phyloP scores from a whole-genome alignment of 2,888 invertebrate genomes.

The Galerucella nymphaeae region DNA sequence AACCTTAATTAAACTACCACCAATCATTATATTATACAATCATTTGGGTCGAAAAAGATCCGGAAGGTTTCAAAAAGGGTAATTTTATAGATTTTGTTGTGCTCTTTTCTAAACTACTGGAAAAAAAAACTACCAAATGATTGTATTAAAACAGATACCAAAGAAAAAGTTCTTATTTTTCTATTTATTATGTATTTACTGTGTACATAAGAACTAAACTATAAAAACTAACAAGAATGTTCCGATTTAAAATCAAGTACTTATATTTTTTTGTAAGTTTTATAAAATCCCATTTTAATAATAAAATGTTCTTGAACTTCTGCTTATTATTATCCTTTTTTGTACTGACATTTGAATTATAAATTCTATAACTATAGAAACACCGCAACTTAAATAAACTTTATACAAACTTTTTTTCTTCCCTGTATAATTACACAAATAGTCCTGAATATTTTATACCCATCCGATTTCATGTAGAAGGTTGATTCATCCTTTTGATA shows the following conservation, averaged over 20 bases:
- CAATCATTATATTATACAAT: neutral
- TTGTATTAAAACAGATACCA: slow-evolving; percentile 39
- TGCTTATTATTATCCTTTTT: neutral
- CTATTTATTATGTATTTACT: slow-evolving; percentile 42
- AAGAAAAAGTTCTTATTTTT: slow-evolving; percentile 41
- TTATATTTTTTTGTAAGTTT: slow-evolving; percentile 20
- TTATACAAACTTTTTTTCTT: too few relatives aligned
- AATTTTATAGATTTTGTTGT: too few relatives aligned
- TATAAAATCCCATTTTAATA: slow-evolving; percentile 18
- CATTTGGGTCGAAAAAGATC: too few relatives aligned
- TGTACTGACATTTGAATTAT: too few relatives aligned
- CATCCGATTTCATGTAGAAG: neutral
- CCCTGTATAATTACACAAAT: neutral
- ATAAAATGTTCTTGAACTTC: slow-evolving; percentile 10
- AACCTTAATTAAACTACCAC: slow-evolving; percentile 68
- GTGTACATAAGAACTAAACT: slow-evolving; percentile 26
- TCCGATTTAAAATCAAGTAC: slow-evolving; percentile 21
- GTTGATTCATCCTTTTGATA: neutral
- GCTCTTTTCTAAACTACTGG: too few relatives aligned
- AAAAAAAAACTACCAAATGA: too few relatives aligned
- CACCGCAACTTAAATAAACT: too few relatives aligned
- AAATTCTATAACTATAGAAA: too few relatives aligned
- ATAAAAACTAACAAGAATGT: slow-evolving; percentile 14
- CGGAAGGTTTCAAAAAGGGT: too few relatives aligned
- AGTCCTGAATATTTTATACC: neutral